Base-by-base conservation (phyloP, 2,797 vertebrate genomes). In the Sebastes steindachneri region DNA sequence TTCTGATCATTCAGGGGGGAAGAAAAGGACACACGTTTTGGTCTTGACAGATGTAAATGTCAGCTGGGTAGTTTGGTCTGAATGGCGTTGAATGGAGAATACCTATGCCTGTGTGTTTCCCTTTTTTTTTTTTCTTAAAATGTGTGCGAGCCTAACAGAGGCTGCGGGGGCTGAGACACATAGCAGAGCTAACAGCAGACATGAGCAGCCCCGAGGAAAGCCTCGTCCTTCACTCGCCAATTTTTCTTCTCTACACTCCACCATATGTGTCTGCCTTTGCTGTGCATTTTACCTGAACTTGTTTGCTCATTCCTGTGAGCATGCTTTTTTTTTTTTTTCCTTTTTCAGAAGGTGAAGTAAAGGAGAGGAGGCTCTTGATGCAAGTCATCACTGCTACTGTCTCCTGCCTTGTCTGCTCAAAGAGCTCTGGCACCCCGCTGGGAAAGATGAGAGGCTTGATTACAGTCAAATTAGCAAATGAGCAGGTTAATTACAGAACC, bases 401-500 rank as follows among this genome's bases (percentile, higher is more conserved):
- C 89, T 90, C 81, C 87, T 88, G 83, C 82, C 87, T 92, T 83
- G 85, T 84, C 90, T 87, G 82, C 86, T 91, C 88, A 86, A 85
- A 88, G 86, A 89, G 85, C 86, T 77, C 73, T 72, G 87, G 90
- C 86, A 69, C 85, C 92, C 94, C 90, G 82, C 92, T 91, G 93
- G 93, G 93, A 88, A 84, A 94, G 93, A 95, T 95, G 93, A 95
- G 88, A 92, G 89, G 88, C 93, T 94, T 95, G 93, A 95, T 95
- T 95, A 95, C 94, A 94, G 94, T 93, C 89, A 93, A 93, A 93
- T 95, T 95, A 94, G 94, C 92, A 93, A 94, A 93, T 94, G 93
- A 94, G 92, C 93, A 94, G 93, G 93, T 95, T 93, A 94, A 95
- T 94, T 93, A 93, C 92, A 80, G 89, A 89, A 86, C 83, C 86